Base-by-base conservation (phyloP, 2,888 invertebrate species). In the Cataglyphis albicans region DNA sequence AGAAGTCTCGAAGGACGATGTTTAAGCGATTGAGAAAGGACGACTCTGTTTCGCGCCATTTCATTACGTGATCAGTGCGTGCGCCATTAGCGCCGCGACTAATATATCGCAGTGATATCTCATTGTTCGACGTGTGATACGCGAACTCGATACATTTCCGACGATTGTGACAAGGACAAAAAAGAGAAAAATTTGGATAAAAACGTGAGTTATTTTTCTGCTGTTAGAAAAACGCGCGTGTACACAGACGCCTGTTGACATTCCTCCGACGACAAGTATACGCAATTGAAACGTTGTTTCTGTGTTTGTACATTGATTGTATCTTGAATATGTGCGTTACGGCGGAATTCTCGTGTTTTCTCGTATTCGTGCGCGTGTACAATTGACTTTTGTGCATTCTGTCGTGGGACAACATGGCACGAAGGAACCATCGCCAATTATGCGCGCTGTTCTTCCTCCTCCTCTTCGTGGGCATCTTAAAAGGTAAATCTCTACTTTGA, bases 401-500 rank as follows among this genome's bases (percentile, higher is more conserved):
- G 74, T 64, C 55, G 82, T 21, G 76, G 86, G 75, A 84, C 83
- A 84, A 68, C 61, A 89, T 89, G 89, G 84, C 74, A 82, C 88
- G 80, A 9, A 80, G 81, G 63, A 76, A 32, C 63, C 68, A 74
- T 64, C 48, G 89, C 35, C 89, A 83, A 52, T 72, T 84, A 57
- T 59, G 81, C 63, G 63, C 81, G 55, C 73, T 87, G 64, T 57
- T 87, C 80, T 64, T 73, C 74, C 81, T 81, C 7, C 57, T 89
- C 29, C 41, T 89, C 29, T 55, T 90, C 73, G 70, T 83, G 29
- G 61, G 35, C 41, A 35, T 81, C 35, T 55, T 87, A n/a, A 74
- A 89, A 89, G 89, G 89, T 89, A 21, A 65, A 74, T 64, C 57
- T 21, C 9, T 4, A 41, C 10, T 35, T 4, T 18, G n/a, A 41